phyloP scores from a whole-genome alignment of 2,797 vertebrate genomes.

The Perdix hodgsoniae region DNA sequence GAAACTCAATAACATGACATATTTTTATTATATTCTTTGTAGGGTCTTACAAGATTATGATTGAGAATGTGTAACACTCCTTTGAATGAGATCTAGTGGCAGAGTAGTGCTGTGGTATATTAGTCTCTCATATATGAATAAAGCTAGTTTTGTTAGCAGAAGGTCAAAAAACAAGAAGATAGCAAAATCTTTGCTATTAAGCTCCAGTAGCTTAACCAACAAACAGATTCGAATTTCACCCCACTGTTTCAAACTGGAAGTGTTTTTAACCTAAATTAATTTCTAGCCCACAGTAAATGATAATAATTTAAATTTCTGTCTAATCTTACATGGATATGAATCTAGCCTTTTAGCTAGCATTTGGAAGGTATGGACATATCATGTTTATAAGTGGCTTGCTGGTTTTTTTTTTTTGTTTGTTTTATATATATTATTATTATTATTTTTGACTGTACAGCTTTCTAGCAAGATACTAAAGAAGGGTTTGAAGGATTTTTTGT shows the following conservation, averaged over 20 bases:
- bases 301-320: constrained; percentile 57
- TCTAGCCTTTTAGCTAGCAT: constrained; percentile 57
- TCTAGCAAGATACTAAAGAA: not conserved
- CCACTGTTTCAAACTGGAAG: constrained; percentile 44
- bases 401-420: constrained; percentile 16
- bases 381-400: constrained; percentile 44
- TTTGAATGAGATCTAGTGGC: not conserved
- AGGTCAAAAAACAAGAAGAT: constrained; percentile 40
- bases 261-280: constrained; percentile 51
- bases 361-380: constrained; percentile 37
- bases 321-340: constrained; percentile 29
- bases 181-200: constrained; percentile 35
- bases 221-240: constrained; percentile 45
- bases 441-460: not conserved
- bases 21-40: not conserved
- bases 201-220: constrained; percentile 32
- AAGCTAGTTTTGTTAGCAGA: not conserved
- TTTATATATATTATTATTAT: too few relatives aligned
- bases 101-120: not conserved
- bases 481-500: not conserved
- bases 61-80: not conserved
- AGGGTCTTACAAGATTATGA: not conserved
- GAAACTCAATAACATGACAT: not conserved
- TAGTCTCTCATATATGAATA: not conserved
- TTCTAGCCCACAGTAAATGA: constrained; percentile 55